A percentile compares a stretch with the other conserved stretches of the same genome.
Conservation (phyloP, 1,140 invertebrate genomes). For the Drosophila equinoxialis region DNA sequence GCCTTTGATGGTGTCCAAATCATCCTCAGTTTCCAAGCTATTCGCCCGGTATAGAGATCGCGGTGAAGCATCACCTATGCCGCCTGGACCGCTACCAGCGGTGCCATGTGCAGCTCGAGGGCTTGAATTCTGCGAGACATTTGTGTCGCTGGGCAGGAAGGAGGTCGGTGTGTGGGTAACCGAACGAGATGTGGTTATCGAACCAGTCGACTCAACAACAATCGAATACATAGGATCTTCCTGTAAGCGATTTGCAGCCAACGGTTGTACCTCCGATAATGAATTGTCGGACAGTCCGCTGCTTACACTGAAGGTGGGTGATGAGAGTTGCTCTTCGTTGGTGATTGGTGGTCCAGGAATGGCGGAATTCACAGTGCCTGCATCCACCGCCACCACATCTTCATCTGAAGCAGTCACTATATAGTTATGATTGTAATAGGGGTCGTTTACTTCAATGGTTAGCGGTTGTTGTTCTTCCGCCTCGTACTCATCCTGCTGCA, state of each 20-base stretch:
- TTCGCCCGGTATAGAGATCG: constrained; percentile 59
- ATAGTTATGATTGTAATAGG: neutral
- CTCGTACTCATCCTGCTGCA: neutral
- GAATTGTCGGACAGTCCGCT: constrained; percentile 45
- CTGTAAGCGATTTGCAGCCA: neutral
- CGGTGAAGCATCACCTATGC: constrained; percentile 26
- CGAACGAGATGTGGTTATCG: constrained; percentile 58
- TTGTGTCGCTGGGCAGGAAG: constrained; percentile 67
- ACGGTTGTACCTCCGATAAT: constrained; percentile 23
- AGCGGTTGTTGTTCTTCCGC: neutral
- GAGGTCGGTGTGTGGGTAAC: constrained; percentile 63
- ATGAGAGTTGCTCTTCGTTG: constrained; percentile 13
- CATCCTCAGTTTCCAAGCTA: constrained; percentile 62
- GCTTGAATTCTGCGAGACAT: constrained; percentile 62
- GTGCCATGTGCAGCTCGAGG: constrained; percentile 34
- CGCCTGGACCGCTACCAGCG: constrained; percentile 4
- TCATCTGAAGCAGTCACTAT: neutral
- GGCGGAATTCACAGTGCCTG: neutral
- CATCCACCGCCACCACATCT: neutral
- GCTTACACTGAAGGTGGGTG: constrained; percentile 50
- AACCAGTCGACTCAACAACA: constrained; percentile 62
- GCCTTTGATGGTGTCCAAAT: constrained; percentile 65
- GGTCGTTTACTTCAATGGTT: neutral
- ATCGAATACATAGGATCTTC: constrained; percentile 53
- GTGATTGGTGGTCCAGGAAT: neutral